phyloP scores from a whole-genome alignment of 2,888 invertebrate genomes.

The Spisula subtruncata region DNA sequence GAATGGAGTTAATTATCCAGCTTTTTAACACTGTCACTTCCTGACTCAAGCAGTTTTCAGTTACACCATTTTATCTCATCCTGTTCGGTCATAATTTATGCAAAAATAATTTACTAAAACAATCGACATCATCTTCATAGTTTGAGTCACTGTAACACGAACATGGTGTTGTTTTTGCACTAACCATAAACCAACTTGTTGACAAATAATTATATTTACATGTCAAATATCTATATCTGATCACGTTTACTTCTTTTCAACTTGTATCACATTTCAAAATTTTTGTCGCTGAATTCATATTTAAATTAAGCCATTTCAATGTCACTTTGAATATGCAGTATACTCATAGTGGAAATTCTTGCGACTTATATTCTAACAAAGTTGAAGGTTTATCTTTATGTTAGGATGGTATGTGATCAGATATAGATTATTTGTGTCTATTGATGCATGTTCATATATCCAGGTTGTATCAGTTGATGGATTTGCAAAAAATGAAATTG shows the following conservation, averaged over 20 bases:
- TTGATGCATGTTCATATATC: conserved; percentile 7
- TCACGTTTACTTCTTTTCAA: background rate
- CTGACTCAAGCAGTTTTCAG: background rate
- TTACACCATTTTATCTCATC: background rate
- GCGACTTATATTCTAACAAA: background rate
- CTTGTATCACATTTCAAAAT: too few relatives aligned
- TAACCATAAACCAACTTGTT: background rate
- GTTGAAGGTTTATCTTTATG: background rate
- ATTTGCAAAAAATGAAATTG: background rate
- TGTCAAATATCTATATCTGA: background rate
- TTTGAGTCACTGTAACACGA: conserved; percentile 12
- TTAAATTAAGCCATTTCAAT: background rate
- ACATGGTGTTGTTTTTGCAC: background rate
- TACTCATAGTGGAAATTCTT: background rate
- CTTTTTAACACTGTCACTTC: background rate
- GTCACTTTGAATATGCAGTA: too few relatives aligned
- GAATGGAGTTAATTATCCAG: background rate
- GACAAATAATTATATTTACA: background rate
- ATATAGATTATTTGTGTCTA: background rate
- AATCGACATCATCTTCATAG: background rate
- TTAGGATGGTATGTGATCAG: background rate
- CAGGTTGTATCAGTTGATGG: background rate
- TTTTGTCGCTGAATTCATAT: background rate
- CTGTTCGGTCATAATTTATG: background rate
- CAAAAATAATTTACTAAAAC: conserved; percentile 4